Evolutionary conservation across 2,113 vertebrate genomes (phyloP).

Genomic region (Petromus typicus): DNA sequence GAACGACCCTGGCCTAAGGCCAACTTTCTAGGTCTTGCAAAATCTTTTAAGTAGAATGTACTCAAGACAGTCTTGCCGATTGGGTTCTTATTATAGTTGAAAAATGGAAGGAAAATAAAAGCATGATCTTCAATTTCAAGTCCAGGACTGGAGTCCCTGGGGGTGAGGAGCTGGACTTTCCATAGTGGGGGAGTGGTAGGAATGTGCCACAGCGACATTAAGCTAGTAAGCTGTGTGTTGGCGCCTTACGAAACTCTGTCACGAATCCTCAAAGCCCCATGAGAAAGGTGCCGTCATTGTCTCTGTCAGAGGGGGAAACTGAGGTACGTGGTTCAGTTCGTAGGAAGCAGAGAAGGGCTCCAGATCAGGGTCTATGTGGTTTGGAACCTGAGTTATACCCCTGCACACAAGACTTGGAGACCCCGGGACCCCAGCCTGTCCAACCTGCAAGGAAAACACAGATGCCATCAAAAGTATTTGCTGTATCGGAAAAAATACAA

Average conservation of each 20-base stretch:
- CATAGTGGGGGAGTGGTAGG: background rate
- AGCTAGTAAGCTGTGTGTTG: background rate
- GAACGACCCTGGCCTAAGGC: background rate
- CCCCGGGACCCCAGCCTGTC: accelerated
- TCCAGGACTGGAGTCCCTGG: background rate
- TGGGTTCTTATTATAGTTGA: background rate
- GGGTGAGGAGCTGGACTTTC: background rate
- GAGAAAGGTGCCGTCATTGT: background rate
- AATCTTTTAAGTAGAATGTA: background rate
- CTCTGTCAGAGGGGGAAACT: background rate
- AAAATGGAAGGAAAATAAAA: background rate
- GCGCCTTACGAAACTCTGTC: background rate
- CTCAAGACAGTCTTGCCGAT: background rate
- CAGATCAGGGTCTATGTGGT: background rate
- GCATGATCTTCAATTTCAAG: background rate
- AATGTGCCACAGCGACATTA: accelerated
- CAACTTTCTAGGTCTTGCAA: background rate
- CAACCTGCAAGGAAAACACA: background rate
- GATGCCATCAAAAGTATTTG: background rate
- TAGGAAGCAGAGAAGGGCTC: background rate
- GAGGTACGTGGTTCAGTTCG: background rate
- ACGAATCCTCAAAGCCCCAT: background rate
- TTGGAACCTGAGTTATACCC: background rate
- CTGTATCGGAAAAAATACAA: background rate
- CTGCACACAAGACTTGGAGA: background rate